Evolutionary conservation across 2,888 invertebrate species (phyloP).

Genomic region (Liopterus haemorrhoidalis): DNA sequence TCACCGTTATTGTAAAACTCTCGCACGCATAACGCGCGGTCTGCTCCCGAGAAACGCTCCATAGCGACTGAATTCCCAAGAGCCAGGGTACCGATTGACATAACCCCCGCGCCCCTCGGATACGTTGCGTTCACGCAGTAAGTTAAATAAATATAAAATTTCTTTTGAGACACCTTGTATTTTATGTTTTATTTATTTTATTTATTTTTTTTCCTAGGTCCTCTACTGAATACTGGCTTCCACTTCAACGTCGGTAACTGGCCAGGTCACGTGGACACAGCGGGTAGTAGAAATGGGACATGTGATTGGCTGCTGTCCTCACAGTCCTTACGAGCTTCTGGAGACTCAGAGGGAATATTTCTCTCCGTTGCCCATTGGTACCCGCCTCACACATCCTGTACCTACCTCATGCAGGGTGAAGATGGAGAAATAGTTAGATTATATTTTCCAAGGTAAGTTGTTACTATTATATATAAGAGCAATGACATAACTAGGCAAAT

Average conservation of each 20-base stretch:
- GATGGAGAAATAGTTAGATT: slow-evolving; percentile 81
- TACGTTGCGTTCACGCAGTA: no score
- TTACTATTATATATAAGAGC: slow-evolving; percentile 5
- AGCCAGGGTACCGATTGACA: no score
- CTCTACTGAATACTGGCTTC: slow-evolving; percentile 84
- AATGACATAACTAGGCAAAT: no score
- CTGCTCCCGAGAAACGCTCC: no score
- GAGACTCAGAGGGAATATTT: slow-evolving; percentile 82
- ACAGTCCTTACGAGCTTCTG: slow-evolving; percentile 68
- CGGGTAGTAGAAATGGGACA: slow-evolving; percentile 77
- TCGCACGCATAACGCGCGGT: no score
- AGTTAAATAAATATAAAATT: no score
- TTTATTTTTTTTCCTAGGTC: slow-evolving; percentile 52
- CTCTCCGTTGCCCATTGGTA: slow-evolving; percentile 92
- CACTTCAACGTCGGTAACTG: slow-evolving; percentile 93
- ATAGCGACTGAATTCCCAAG: no score
- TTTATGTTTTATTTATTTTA: no score
- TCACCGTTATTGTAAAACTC: no score
- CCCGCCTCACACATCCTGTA: slow-evolving; percentile 87
- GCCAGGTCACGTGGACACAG: slow-evolving; percentile 88
- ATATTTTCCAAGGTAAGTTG: slow-evolving; percentile 79
- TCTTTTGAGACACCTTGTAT: no score
- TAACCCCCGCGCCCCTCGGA: no score
- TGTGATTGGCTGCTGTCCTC: slow-evolving; percentile 86
- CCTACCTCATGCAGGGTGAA: slow-evolving; percentile 81